Evolutionary conservation across 2,797 vertebrate genomes (phyloP), one percentile per base, ranked within the genome.

Genomic region (Perodicticus potto): DNA sequence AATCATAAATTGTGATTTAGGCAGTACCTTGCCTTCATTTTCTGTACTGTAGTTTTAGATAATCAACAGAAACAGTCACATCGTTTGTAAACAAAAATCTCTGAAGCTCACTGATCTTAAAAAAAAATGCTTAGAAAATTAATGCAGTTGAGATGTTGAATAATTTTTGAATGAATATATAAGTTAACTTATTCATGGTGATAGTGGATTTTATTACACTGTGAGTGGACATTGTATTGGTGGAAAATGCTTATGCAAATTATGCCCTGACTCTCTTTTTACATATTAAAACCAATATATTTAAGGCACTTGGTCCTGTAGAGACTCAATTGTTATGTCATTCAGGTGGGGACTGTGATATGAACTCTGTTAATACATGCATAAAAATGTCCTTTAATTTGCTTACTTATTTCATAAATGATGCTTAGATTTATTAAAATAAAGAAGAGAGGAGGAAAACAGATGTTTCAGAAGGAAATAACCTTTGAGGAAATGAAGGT

Each of bases 371-470:
- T 49, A 53, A 59, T 78, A 74, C 0, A 20, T 78, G 23, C 3
- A 78, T 88, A 86, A 92, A 22, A 72, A 55, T 74, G 5, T 77
- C n/a, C 43, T 92, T 70, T 57, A 72, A 27, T 34, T 86, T 95
- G 67, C 9, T 76, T 83, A 25, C 1, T 74, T 20, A 11, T 61
- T 89, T 91, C 90, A 32, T 34, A 4, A 77, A 53, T 78, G 23
- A 43, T 43, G 29, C 34, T 12, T 86, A 4, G 80, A 43, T 61
- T 65, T 11, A 29, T 89, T 43, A 85, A 72, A 74, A 49, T 91
- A 53, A 90, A 32, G 27, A 84, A 87, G 20, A 32, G 23, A 72
- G 25, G 16, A 61, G 8, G 4, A 49, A 43, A 59, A 78, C 16
- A 91, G 19, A 29, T 89, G 1, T 70, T 74, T 40, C 69, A 67